Evolutionary conservation across 2,888 invertebrate species (phyloP), one percentile per base, ranked within the genome.

Genomic region (Hedychridium roseum): DNA sequence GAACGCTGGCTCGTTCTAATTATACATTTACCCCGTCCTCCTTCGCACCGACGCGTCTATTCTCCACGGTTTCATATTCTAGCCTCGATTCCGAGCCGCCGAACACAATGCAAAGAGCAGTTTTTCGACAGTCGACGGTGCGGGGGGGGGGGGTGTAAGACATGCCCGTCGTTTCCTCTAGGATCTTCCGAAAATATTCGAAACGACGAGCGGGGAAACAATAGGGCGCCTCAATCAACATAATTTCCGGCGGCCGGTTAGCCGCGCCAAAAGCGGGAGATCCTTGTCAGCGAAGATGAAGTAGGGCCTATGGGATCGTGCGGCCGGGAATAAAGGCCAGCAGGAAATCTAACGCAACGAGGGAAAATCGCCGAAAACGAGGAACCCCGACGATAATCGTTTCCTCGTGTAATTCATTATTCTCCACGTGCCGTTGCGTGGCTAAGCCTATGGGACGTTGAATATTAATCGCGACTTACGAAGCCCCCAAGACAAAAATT

Each of bases 151-250:
- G n/a, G n/a, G n/a, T n/a, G n/a, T n/a, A n/a, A n/a, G n/a, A n/a
- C n/a, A n/a, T n/a, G n/a, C n/a, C n/a, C 23, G 9, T 23, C 9
- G 23, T 23, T 23, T 23, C 23, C 23, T 5, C 23, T 23, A 23
- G 23, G 23, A 6, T 23, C 9, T 5, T 23, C 23, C 9, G 23
- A 23, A 5, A 23, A 6, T 23, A 9, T 23, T 23, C 21, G 27
- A 14, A 36, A 43, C 51, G 40, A 52, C 32, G 36, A 27, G 14
- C 15, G 20, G 14, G 27, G 26, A 39, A 48, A 30, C 43, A 37
- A 43, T 21, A 5, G 14, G 7, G 3, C 43, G 45, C 9, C 18
- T 32, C 36, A 40, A 50, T 59, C 47, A 45, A 53, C 50, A 57
- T 57, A 60, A 53, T 50, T 43, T 43, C 47, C 21, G 20, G 41